Evolutionary conservation across 2,113 vertebrate genomes (phyloP).

Genomic region (Cololabis saira): DNA sequence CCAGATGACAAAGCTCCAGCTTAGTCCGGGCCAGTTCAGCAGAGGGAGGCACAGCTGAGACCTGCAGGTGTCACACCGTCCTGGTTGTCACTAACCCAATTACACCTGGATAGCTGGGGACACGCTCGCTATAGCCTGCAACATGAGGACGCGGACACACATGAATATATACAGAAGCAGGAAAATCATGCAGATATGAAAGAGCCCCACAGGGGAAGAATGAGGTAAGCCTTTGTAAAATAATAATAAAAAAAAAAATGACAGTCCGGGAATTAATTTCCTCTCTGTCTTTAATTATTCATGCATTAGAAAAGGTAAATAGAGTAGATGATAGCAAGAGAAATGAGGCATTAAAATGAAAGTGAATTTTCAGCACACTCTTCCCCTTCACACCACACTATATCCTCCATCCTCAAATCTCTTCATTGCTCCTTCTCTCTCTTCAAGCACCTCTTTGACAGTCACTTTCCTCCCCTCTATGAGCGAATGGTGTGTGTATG

Average conservation of each 20-base stretch:
- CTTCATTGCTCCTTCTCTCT: conserved; percentile 19
- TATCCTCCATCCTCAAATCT: conserved; percentile 25
- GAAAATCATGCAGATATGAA: conserved; percentile 16
- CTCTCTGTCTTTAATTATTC: conserved; percentile 57
- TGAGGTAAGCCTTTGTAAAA: conserved; percentile 38
- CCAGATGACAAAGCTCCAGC: conserved; percentile 71
- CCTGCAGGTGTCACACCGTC: conserved; percentile 77
- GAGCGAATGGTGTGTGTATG: background rate
- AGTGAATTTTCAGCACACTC: conserved; percentile 38
- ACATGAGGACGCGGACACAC: conserved; percentile 24
- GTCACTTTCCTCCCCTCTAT: background rate
- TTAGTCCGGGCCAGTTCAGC: conserved; percentile 70
- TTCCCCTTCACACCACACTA: background rate
- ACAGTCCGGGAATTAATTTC: conserved; percentile 57
- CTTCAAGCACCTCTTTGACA: conserved; percentile 17
- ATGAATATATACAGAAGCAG: conserved; percentile 1
- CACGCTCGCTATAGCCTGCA: conserved; percentile 18
- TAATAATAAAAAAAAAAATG: conserved; percentile 25
- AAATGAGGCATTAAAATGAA: conserved; percentile 52
- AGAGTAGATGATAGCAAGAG: conserved; percentile 38
- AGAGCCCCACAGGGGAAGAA: conserved; percentile 7
- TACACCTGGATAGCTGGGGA: conserved; percentile 68
- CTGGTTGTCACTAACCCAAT: conserved; percentile 78
- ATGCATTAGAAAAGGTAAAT: conserved; percentile 59
- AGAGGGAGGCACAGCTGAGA: conserved; percentile 69